Conservation (phyloP, 2,113 vertebrate species). For the Callopanchax toddi region DNA sequence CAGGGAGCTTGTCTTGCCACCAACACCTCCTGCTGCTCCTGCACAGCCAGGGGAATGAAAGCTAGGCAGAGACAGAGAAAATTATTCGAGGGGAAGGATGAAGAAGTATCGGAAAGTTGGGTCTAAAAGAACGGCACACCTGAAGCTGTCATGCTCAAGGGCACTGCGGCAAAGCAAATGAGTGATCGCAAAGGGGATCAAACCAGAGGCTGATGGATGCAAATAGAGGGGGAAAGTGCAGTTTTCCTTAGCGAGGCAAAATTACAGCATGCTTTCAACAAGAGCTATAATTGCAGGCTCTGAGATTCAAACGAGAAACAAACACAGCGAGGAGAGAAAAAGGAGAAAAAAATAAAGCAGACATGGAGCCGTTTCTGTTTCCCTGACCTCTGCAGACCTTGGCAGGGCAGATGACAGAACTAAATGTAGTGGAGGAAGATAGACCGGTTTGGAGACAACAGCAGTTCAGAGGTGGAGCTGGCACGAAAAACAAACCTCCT, state of each 20-base stretch:
- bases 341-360: constrained; percentile 8
- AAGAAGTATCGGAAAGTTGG: constrained; percentile 6
- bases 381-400: constrained; percentile 57
- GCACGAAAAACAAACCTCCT: constrained; percentile 51
- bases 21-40: constrained; percentile 38
- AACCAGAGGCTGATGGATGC: constrained; percentile 5
- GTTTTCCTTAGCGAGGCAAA: constrained; percentile 25
- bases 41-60: constrained; percentile 45
- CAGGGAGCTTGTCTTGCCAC: constrained; percentile 7
- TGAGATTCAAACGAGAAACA: constrained; percentile 47
- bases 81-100: neutral
- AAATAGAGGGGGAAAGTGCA: constrained; percentile 9
- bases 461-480: constrained; percentile 62
- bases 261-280: constrained; percentile 41
- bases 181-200: constrained; percentile 1
- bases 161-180: constrained; percentile 34
- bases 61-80: constrained; percentile 14
- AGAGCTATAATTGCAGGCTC: constrained; percentile 52
- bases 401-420: constrained; percentile 53
- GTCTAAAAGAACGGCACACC: neutral
- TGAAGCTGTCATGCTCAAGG: constrained; percentile 29
- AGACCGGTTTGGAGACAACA: constrained; percentile 57
- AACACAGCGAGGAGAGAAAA: constrained; percentile 19
- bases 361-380: constrained; percentile 38
- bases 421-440: constrained; percentile 60